phyloP scores from a whole-genome alignment of 1,140 invertebrate genomes.

The Drosophila simulans region DNA sequence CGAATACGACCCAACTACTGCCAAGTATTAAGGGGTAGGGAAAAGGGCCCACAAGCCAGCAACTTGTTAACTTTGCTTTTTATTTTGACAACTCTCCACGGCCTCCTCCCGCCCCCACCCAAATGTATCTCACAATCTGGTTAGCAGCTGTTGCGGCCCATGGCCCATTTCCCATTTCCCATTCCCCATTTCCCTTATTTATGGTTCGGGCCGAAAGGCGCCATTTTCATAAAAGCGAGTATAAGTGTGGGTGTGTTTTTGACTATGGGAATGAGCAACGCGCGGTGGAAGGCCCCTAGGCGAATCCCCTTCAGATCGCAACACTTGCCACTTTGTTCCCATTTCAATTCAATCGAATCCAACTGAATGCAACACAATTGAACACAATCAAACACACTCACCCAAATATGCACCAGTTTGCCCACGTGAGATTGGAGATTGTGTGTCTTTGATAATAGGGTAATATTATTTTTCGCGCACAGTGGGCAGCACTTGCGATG shows the following conservation, averaged over 20 bases:
- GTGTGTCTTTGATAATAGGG: constrained; percentile 15
- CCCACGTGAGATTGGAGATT: neutral
- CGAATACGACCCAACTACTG: no score
- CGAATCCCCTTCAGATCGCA: neutral
- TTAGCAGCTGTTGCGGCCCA: constrained; percentile 69
- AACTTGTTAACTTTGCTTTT: constrained; percentile 80
- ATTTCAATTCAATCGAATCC: constrained; percentile 67
- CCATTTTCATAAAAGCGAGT: constrained; percentile 32
- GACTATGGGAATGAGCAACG: constrained; percentile 22
- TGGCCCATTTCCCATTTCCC: constrained; percentile 14
- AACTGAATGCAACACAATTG: constrained; percentile 40
- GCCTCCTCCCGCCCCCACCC: constrained; percentile 7
- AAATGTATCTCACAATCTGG: constrained; percentile 26
- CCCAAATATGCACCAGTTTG: constrained; percentile 12
- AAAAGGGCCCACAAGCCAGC: constrained; percentile 47
- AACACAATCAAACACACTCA: constrained; percentile 20
- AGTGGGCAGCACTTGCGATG: constrained; percentile 3
- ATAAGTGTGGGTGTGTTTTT: neutral
- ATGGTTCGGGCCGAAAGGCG: constrained; percentile 50
- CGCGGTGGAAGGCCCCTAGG: neutral
- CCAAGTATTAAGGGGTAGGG: neutral
- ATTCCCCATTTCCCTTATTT: constrained; percentile 52
- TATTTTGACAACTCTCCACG: constrained; percentile 54
- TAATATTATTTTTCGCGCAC: constrained; percentile 28
- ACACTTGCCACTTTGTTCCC: constrained; percentile 16